Base-by-base conservation (phyloP, 1,140 invertebrate genomes). In the Pomacea maculata region DNA sequence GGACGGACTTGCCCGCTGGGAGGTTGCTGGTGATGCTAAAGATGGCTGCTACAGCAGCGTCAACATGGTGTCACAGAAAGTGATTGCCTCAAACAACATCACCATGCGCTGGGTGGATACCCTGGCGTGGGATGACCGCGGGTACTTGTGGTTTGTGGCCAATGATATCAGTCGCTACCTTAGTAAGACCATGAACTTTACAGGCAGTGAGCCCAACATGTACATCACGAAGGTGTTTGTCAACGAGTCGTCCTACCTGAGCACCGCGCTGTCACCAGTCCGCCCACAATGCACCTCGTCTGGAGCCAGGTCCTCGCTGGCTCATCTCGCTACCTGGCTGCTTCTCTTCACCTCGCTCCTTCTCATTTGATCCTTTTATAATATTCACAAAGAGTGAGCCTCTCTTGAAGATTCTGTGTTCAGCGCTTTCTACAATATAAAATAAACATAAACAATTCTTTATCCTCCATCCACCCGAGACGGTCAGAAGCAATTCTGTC, bases 201-300 rank as follows among this genome's bases (percentile, higher is more conserved):
- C 57, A 61, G 15, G 57, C 15, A 61, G 15, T 61, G 68, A 67
- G 4, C 63, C 68, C 19, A 81, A 76, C 52, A 65, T 81, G 55
- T 75, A 81, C 29, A 80, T 86, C 10, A 83, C 80, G 82, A 83
- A 83, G 29, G 80, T 83, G 34, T 85, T 78, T 64, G 82, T 85
- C 14, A 82, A 85, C 57, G 84, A 85, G 54, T 75, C 80, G 3
- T 81, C 81, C 21, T 85, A 85, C 65, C 72, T 83, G 21, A 57
- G 34, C 68, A 19, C n/a, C 19, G 79, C 75, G 57, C 57, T 61
- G 11, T 61, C 11, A 61, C 57, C 57, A 6, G 15, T 1, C 15
- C 57, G 11, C 9, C 4, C 4, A 17, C 57, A 61, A 61, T 61
- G 57, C 8, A 61, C 57, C 11, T 6, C 57, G 8, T 61, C 11